These are phyloP conservation scores for Harpagoxenus sublaevis DNA, from an alignment of 2,888 invertebrate species.

Conservation along the genomic window DNA sequence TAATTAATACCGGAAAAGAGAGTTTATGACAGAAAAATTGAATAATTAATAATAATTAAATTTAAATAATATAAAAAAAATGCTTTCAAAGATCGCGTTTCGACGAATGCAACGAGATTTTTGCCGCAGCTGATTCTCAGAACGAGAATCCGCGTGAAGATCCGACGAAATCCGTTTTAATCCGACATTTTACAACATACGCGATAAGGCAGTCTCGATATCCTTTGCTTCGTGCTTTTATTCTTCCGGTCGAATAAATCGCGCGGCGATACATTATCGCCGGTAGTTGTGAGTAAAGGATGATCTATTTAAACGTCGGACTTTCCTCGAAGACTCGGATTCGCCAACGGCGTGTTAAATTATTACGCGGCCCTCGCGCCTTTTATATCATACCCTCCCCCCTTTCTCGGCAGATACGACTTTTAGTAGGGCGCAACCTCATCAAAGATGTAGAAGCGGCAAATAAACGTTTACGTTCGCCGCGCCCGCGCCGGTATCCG, in stretches of 20 bases:
- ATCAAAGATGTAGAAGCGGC: constrained; percentile 53
- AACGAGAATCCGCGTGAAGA: neutral
- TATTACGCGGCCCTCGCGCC: constrained; percentile 46
- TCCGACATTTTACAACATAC: neutral
- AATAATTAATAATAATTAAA: neutral
- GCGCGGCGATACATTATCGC: constrained; percentile 36
- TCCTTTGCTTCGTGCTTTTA: neutral
- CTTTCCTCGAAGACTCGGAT: constrained; percentile 49
- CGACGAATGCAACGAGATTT: neutral
- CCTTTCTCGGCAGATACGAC: constrained; percentile 15
- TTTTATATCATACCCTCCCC: constrained; percentile 32
- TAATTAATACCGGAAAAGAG: too few species aligned
- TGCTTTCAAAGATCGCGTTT: neutral
- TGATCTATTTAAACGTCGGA: constrained; percentile 52
- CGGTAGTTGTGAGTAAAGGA: constrained; percentile 28
- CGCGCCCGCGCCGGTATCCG: constrained; percentile 25
- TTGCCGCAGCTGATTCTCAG: neutral
- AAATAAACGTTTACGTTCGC: constrained; percentile 53
- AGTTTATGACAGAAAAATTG: neutral
- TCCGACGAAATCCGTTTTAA: neutral
- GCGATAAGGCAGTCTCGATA: neutral
- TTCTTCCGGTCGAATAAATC: constrained; percentile 29
- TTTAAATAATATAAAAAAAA: neutral
- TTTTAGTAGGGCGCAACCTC: constrained; percentile 55
- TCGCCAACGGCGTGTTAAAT: constrained; percentile 53